These are phyloP conservation scores for Bombycilla garrulus DNA, from an alignment of 2,113 vertebrate species.

Conservation along the genomic window DNA sequence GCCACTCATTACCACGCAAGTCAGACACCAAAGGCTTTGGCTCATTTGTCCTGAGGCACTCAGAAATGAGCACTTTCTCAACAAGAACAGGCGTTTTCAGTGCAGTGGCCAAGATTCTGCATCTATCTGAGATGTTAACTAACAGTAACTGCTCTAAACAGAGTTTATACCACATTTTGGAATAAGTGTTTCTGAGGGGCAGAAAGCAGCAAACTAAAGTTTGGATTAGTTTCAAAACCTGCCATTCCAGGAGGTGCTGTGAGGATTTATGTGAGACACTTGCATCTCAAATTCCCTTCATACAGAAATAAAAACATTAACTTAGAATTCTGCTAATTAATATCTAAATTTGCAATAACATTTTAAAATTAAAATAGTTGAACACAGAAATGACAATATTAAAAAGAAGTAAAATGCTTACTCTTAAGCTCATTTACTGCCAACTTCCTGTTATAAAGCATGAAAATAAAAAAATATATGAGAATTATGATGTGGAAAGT, in stretches of 20 bases:
- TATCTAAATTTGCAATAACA: background rate
- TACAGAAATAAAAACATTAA: background rate
- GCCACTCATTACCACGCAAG: background rate
- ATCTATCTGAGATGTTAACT: background rate
- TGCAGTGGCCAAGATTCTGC: background rate
- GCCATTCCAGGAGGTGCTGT: background rate
- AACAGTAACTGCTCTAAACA: background rate
- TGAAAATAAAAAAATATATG: background rate
- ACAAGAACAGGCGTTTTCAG: background rate
- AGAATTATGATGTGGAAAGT: background rate
- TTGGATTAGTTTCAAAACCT: background rate
- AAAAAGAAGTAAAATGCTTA: background rate
- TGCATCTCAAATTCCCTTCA: background rate
- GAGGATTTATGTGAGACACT: background rate
- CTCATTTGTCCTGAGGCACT: background rate
- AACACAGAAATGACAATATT: background rate
- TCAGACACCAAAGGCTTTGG: background rate
- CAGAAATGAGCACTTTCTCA: background rate
- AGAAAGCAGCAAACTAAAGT: background rate
- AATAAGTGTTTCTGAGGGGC: background rate
- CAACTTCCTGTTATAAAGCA: background rate
- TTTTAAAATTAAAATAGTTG: background rate
- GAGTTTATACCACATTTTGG: background rate
- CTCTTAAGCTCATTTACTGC: background rate
- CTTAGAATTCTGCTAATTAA: background rate